phyloP scores from a whole-genome alignment of 1,140 invertebrate genomes.

The Drosophila sucinea region DNA sequence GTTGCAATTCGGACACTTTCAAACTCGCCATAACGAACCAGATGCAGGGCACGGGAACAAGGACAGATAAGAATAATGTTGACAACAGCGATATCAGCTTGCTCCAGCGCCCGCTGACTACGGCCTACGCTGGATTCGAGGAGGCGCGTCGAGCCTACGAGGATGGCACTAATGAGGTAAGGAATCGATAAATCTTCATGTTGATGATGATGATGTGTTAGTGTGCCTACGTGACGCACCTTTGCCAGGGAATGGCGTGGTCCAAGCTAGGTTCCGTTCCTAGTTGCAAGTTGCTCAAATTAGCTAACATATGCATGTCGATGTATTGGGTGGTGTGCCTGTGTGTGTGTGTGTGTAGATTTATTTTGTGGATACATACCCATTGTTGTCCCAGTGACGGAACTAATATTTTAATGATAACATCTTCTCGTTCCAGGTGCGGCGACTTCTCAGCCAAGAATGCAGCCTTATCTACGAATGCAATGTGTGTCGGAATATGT shows the following conservation, averaged over 20 bases:
- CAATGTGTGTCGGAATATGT: slow-evolving; percentile 92
- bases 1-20: slow-evolving; percentile 65
- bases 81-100: slow-evolving; percentile 84
- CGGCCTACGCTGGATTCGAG: slow-evolving; percentile 86
- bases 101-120: slow-evolving; percentile 86
- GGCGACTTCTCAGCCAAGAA: slow-evolving; percentile 88
- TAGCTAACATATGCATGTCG: not conserved
- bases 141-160: slow-evolving; percentile 86
- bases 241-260: slow-evolving; percentile 55
- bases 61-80: slow-evolving; percentile 27
- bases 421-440: slow-evolving; percentile 85
- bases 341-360: not conserved
- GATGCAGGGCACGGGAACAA: slow-evolving; percentile 58
- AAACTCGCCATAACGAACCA: slow-evolving; percentile 25
- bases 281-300: not conserved
- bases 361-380: not conserved
- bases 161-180: slow-evolving; percentile 86
- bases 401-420: not conserved
- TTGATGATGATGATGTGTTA: slow-evolving; percentile 50
- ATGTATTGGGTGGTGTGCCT: not conserved
- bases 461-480: slow-evolving; percentile 94
- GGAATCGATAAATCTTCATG: slow-evolving; percentile 10
- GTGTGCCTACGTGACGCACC: slow-evolving; percentile 66
- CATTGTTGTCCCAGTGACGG: not conserved
- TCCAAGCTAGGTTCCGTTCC: not conserved